Evolutionary conservation across 2,113 vertebrate genomes (phyloP).

Genomic region (Pygoscelis antarcticus): DNA sequence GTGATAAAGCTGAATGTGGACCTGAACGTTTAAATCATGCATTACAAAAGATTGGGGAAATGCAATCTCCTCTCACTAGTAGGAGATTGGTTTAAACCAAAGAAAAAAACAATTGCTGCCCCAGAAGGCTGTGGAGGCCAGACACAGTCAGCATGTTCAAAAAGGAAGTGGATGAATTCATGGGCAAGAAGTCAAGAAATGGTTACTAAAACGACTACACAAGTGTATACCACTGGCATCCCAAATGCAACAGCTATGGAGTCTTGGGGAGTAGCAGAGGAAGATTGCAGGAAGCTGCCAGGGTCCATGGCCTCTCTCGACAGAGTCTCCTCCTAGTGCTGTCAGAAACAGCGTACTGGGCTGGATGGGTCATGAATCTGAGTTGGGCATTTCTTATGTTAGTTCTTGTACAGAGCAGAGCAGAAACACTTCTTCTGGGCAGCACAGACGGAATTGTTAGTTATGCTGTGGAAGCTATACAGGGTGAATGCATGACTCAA

Average conservation of each 20-base stretch:
- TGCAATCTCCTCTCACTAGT: neutral
- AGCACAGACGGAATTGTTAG: neutral
- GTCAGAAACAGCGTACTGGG: rapidly evolving
- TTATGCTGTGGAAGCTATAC: neutral
- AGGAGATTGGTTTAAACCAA: neutral
- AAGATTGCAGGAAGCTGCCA: neutral
- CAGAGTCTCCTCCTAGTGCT: neutral
- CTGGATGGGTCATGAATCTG: rapidly evolving
- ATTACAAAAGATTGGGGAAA: neutral
- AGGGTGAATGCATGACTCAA: neutral
- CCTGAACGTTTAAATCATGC: neutral
- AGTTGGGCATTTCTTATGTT: neutral
- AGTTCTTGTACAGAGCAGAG: neutral
- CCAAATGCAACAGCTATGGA: neutral
- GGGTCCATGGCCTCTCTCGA: neutral
- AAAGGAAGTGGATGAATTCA: neutral
- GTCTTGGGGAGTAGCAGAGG: neutral
- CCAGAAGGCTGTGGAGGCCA: neutral
- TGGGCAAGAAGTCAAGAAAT: neutral
- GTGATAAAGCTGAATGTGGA: neutral
- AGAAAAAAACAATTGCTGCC: neutral
- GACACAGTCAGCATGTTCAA: neutral
- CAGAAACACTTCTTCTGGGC: neutral
- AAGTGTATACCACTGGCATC: neutral
- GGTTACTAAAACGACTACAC: neutral